These are phyloP conservation scores for Polypterus senegalus DNA, from an alignment of 2,113 vertebrate species.

Conservation along the genomic window DNA sequence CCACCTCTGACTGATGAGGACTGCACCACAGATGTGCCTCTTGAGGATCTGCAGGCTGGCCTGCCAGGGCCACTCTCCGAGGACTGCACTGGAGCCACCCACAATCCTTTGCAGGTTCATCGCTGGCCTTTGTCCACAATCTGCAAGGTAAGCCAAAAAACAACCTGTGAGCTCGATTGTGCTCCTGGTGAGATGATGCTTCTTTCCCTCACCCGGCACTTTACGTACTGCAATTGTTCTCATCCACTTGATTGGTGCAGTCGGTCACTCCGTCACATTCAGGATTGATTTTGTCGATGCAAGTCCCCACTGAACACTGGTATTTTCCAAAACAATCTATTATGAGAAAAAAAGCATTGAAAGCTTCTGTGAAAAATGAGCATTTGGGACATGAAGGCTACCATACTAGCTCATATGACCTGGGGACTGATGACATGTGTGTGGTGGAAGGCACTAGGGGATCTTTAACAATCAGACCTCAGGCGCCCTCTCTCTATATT, in stretches of 20 bases:
- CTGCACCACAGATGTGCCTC: conserved; percentile 76
- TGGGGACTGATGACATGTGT: too few relatives aligned
- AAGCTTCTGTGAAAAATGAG: too few relatives aligned
- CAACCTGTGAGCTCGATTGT: not conserved
- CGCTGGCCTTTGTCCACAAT: conserved; percentile 58
- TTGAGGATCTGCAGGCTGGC: conserved; percentile 72
- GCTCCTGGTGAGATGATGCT: not conserved
- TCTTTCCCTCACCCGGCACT: not conserved
- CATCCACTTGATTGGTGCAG: conserved; percentile 59
- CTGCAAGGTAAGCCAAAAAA: conserved; percentile 34
- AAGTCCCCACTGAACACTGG: conserved; percentile 51
- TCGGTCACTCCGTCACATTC: conserved; percentile 67
- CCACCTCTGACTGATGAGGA: conserved; percentile 76
- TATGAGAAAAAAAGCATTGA: conserved; percentile 2
- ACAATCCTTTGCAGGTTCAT: conserved; percentile 64
- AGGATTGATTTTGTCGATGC: conserved; percentile 68
- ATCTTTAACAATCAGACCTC: too few relatives aligned
- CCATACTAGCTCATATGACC: too few relatives aligned
- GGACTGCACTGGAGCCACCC: conserved; percentile 58
- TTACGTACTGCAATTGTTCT: conserved; percentile 59
- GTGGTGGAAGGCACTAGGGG: too few relatives aligned
- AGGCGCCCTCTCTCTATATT: too few relatives aligned
- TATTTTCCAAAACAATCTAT: conserved; percentile 64
- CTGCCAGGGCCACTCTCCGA: conserved; percentile 90
- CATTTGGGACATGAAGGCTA: too few relatives aligned